Evolutionary conservation across 2,888 invertebrate genomes (phyloP).

Genomic region (Cryptus armator): DNA sequence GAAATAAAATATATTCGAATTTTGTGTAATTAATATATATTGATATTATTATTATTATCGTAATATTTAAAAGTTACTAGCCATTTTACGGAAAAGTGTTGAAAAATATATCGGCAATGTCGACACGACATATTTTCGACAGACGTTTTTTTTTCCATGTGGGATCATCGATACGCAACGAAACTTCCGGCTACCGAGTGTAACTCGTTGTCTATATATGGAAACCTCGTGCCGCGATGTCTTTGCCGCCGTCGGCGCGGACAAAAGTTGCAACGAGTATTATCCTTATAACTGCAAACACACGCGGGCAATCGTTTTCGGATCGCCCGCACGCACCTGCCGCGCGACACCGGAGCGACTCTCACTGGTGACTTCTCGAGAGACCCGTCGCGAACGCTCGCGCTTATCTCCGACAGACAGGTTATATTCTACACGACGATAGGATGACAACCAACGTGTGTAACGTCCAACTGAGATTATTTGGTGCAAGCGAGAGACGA

Average conservation of each 20-base stretch:
- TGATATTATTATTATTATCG: no score
- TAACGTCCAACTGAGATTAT: slow-evolving; percentile 22
- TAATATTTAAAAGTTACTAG: no score
- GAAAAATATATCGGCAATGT: no score
- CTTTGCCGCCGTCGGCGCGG: neutral
- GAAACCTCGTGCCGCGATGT: neutral
- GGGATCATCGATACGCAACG: slow-evolving; percentile 65
- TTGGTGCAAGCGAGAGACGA: neutral
- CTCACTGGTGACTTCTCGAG: neutral
- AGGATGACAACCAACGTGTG: slow-evolving; percentile 4
- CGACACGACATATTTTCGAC: no score
- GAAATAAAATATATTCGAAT: no score
- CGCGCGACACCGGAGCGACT: neutral
- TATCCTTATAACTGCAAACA: neutral
- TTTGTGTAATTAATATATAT: no score
- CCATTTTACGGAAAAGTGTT: no score
- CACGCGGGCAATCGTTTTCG: slow-evolving; percentile 38
- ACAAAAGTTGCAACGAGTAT: neutral
- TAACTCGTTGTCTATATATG: neutral
- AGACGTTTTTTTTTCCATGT: no score
- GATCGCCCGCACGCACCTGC: slow-evolving; percentile 58
- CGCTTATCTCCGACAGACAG: slow-evolving; percentile 19
- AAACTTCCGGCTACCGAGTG: slow-evolving; percentile 64
- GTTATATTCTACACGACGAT: slow-evolving; percentile 20
- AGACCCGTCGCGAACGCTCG: neutral